These are phyloP conservation scores for Ploceus nigricollis DNA, from an alignment of 2,113 vertebrate genomes.

Conservation along the genomic window DNA sequence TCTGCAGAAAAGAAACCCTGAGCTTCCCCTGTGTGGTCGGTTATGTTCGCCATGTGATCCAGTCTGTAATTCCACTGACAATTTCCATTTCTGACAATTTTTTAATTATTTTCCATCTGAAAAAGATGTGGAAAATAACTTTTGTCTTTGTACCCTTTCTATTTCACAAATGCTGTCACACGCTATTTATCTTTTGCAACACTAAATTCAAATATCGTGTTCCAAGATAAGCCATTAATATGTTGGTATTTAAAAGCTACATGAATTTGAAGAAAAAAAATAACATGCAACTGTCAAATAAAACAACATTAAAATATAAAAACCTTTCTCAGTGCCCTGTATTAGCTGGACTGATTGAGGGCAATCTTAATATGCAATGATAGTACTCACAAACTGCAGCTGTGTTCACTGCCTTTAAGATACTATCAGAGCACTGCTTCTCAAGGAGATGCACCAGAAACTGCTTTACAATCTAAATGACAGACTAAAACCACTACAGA, in stretches of 20 bases:
- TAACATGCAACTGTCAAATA: not conserved
- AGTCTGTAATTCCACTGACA: not conserved
- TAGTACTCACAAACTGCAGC: not conserved
- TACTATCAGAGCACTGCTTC: not conserved
- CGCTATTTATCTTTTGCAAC: not conserved
- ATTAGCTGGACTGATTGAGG: not conserved
- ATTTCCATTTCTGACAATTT: not conserved
- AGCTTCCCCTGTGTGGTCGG: not conserved
- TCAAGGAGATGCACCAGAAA: not conserved
- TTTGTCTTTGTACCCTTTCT: not conserved
- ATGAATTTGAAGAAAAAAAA: not conserved
- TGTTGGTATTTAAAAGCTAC: not conserved
- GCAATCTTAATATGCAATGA: not conserved
- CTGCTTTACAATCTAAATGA: not conserved
- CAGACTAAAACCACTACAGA: not conserved
- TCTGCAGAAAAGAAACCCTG: not conserved
- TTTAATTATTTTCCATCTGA: not conserved
- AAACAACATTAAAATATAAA: not conserved
- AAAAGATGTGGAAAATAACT: not conserved
- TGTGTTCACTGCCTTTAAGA: not conserved
- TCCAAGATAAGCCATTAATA: not conserved
- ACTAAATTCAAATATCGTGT: not conserved
- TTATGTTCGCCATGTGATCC: not conserved
- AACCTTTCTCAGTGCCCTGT: not conserved
- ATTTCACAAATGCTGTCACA: not conserved